phyloP scores from a whole-genome alignment of 1,140 invertebrate species.

The Cydia splendana region DNA sequence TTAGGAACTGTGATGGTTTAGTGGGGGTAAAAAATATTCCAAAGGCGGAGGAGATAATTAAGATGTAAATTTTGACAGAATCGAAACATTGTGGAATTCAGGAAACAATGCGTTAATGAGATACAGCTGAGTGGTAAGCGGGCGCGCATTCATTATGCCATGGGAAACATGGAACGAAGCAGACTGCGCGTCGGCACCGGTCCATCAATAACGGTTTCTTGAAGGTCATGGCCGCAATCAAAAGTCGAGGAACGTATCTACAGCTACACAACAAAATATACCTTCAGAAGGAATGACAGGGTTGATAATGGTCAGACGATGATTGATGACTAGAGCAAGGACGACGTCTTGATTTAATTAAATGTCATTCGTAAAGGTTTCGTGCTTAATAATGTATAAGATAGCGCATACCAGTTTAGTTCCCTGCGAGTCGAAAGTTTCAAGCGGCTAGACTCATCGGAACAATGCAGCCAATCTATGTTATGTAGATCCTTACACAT shows the following conservation, averaged over 20 bases:
- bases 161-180: slow-evolving; percentile 18
- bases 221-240: slow-evolving; percentile 27
- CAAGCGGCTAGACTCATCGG: no score
- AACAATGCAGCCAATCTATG: no score
- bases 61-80: slow-evolving; percentile 48
- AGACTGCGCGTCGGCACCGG: slow-evolving; percentile 22
- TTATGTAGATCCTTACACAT: no score
- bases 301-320: slow-evolving; percentile 27
- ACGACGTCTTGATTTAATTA: slow-evolving; percentile 26
- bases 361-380: slow-evolving; percentile 30
- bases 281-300: slow-evolving; percentile 16
- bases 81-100: slow-evolving; percentile 36
- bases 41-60: slow-evolving; percentile 45
- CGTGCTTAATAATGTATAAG: slow-evolving; percentile 7
- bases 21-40: slow-evolving; percentile 42
- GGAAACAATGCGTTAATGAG: slow-evolving; percentile 40
- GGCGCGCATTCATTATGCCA: slow-evolving; percentile 33
- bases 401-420: not conserved
- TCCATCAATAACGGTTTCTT: slow-evolving; percentile 20
- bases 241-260: slow-evolving; percentile 13
- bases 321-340: slow-evolving; percentile 26
- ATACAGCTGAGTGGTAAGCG: slow-evolving; percentile 25
- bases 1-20: slow-evolving; percentile 30
- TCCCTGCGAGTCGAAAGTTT: not conserved
- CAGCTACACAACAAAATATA: slow-evolving; percentile 21